Base-by-base conservation (phyloP, 1,140 invertebrate species). In the Asbolus verrucosus region DNA sequence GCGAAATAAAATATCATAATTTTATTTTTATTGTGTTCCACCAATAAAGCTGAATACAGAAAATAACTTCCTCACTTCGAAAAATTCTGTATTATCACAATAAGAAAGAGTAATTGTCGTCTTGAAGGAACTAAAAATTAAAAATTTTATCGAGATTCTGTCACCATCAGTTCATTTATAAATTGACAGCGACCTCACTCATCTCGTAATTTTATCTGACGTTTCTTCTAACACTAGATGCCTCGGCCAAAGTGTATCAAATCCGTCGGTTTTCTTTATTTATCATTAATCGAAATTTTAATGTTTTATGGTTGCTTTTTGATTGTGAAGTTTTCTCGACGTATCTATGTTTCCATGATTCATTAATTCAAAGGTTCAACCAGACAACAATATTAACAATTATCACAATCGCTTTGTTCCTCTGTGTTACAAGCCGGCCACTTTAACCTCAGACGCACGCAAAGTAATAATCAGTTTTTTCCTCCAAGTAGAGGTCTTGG, bases 251-350 rank as follows among this genome's bases (percentile, higher is more conserved):
- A 54, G 21, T 54, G n/a, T 54, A 54, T 54, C 46, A 54, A 54
- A 1, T 27, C 46, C 27, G 27, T 54, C 46, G 11, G 9, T 54
- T 36, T 27, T 54, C 24, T 24, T 13, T 54, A 54, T 54, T 27
- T 54, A 54, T 54, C 46, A 13, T 54, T 54, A 54, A 54, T 54
- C 24, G 46, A 54, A 54, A 27, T 54, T 54, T 54, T 54, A 54
- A 24, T 54, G 24, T 54, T 54, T 54, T n/a, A 54, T 27, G 2
- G 19, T 27, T 54, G 9, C 21, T 54, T 27, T 27, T 6, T 27
- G 8, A 54, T 54, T 54, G 27, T 30, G n/a, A 27, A 27, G 19
- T 54, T 8, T 46, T 46, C 16, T n/a, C 39, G 13, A 41, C 8
- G 39, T 15, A 13, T 41, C 13, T 41, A 8, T 15, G 39, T 27